Evolutionary conservation across 1,140 invertebrate genomes (phyloP), one percentile per base, ranked within the genome.

Genomic region (Thereuonema tuberculata): DNA sequence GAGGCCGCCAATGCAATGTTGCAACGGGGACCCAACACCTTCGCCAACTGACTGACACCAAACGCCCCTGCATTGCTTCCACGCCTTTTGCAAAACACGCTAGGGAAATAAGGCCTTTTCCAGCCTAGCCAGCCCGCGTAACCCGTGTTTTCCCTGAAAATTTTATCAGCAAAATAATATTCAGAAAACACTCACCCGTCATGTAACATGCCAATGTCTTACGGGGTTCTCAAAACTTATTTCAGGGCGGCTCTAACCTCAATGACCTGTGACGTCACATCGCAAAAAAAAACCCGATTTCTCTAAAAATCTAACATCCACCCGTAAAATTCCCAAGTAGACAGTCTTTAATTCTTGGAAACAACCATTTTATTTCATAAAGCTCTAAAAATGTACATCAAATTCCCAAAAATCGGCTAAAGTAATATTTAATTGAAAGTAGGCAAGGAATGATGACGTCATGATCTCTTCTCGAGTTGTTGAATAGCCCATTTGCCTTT

Each of bases 121-220:
- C 23, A 25, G 14, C 27, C 27, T 55, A 17, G 25, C 3, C n/a
- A n/a, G n/a, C n/a, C n/a, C 3, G 53, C 53, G 14, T 29, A 29
- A 25, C 61, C 66, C 61, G 64, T 66, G 66, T 69, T 71, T 72
- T 70, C 71, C 68, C 67, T 67, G 71, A 73, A 73, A 76, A 74
- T 74, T 76, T 75, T 76, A 76, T 75, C 73, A 76, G 72, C 72
- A 72, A 76, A 77, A 76, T 76, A 76, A 75, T 76, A 76, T 76
- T 76, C 73, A 68, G 72, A 75, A 76, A 75, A 75, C 75, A 77
- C 75, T 77, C 74, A 77, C 70, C 75, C 74, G 72, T 75, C 75
- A 75, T 76, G 72, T 74, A 76, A 75, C 73, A 73, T 74, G 73
- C 74, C 72, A 74, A 71, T 72, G 68, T 70, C 67, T 68, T 70